phyloP scores from a whole-genome alignment of 1,140 invertebrate species.

The Littorina saxatilis region DNA sequence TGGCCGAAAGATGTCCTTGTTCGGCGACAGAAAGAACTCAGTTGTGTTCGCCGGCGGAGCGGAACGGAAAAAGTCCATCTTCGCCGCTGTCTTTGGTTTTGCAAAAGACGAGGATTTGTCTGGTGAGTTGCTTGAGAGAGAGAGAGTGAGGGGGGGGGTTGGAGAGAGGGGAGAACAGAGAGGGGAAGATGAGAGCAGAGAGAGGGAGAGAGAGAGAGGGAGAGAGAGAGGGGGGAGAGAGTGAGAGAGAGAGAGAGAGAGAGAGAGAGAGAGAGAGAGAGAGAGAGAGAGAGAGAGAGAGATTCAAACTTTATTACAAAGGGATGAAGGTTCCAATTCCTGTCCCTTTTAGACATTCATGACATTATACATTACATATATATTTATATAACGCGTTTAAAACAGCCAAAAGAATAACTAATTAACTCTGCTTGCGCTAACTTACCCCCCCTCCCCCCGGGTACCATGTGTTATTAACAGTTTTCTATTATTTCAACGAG shows the following conservation, averaged over 20 bases:
- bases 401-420: too few species aligned
- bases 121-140: constrained; percentile 3
- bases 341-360: too few species aligned
- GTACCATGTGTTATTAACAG: too few species aligned
- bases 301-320: too few species aligned
- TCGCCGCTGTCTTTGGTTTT: constrained; percentile 31
- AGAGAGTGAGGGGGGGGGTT: not conserved
- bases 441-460: too few species aligned
- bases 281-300: constrained; percentile 4
- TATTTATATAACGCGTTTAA: too few species aligned
- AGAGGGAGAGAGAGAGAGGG: not conserved
- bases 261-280: constrained; percentile 1
- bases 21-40: constrained; percentile 28
- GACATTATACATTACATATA: too few species aligned
- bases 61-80: constrained; percentile 35
- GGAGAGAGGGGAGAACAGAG: not conserved
- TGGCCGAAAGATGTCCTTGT: constrained; percentile 26
- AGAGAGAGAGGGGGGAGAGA: not conserved
- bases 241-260: not conserved
- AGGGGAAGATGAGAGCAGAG: not conserved
- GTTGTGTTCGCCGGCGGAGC: not conserved
- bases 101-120: constrained; percentile 33
- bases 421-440: too few species aligned
- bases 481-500: too few species aligned
- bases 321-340: too few species aligned